Evolutionary conservation across 2,797 vertebrate genomes (phyloP).

Genomic region (Prionace glauca): DNA sequence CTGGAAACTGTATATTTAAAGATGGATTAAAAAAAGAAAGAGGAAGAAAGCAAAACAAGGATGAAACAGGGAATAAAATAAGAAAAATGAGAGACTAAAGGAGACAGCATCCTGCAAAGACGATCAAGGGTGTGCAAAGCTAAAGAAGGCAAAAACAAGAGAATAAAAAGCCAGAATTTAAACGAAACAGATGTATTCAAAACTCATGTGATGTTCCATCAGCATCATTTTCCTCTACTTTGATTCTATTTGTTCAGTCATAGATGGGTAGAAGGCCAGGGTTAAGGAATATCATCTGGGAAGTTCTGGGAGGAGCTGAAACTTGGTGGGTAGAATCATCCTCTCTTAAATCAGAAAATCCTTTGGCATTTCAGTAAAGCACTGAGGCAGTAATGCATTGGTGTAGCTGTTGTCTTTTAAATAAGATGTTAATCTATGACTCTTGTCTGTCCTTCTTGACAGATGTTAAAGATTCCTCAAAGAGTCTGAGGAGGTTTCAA

Average conservation of each 20-base stretch:
- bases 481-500: too few species aligned
- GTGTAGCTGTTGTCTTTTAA: background rate
- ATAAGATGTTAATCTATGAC: background rate
- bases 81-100: background rate
- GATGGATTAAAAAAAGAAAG: background rate
- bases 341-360: background rate
- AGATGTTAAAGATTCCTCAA: background rate
- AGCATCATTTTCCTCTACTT: background rate
- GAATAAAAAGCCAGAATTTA: background rate
- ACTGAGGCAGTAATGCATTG: background rate
- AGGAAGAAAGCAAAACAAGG: background rate
- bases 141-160: background rate
- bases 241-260: background rate
- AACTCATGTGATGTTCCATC: background rate
- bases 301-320: background rate
- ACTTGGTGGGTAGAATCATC: background rate
- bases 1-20: background rate
- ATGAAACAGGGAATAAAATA: background rate
- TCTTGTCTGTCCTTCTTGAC: background rate
- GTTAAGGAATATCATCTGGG: background rate
- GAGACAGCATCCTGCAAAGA: background rate
- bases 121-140: background rate
- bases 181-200: background rate
- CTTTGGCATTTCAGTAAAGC: background rate
- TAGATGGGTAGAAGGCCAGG: background rate